Evolutionary conservation across 2,113 vertebrate species (phyloP), one percentile per base, ranked within the genome.

Genomic region (Paradisaea rubra): DNA sequence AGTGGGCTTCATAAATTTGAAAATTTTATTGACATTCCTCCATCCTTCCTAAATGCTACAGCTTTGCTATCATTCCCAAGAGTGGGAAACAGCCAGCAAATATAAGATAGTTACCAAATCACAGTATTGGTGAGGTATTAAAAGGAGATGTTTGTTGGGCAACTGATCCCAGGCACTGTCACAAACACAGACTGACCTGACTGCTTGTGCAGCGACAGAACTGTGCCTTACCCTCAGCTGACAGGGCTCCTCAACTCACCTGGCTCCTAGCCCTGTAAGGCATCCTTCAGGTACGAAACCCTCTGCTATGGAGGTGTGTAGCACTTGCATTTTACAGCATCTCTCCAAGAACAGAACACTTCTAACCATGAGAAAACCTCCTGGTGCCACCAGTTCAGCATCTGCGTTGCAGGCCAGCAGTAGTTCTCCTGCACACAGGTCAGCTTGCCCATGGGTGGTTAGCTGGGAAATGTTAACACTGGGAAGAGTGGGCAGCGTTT

Each of bases 201-300:
- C 9, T 57, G 60, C 30, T 57, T 49, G n/a, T 44, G 42, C 3
- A 1, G 21, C 1, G 1, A 41, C 27, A 57, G 42, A 54, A 16
- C 27, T 21, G 10, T 30, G 31, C 28, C 23, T 59, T 42, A 12
- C 13, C 39, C n/a, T 42, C 10, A 15, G 52, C 22, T 81, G 39
- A 12, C 19, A 47, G 25, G 41, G 41, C 13, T 64, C 25, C n/a
- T 80, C 17, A 41, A 12, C 5, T 52, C 49, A 44, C 30, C 28
- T 30, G n/a, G 5, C n/a, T 69, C 66, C 25, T 30, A 85, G 17
- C 22, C 50, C 37, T 88, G 30, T 8, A 53, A 17, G 2, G 1
- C 1, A 1, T 45, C 44, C 22, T 53, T 78, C 56, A 28, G 0
- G 0, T 30, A 23, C 5, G 6, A 80, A 76, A 84, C 44, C 15